Percentiles rank a stretch among this genome's conserved stretches.
These are phyloP conservation scores for Oxycera nigricornis DNA, from an alignment of 2,888 invertebrate genomes.

Conservation along the genomic window DNA sequence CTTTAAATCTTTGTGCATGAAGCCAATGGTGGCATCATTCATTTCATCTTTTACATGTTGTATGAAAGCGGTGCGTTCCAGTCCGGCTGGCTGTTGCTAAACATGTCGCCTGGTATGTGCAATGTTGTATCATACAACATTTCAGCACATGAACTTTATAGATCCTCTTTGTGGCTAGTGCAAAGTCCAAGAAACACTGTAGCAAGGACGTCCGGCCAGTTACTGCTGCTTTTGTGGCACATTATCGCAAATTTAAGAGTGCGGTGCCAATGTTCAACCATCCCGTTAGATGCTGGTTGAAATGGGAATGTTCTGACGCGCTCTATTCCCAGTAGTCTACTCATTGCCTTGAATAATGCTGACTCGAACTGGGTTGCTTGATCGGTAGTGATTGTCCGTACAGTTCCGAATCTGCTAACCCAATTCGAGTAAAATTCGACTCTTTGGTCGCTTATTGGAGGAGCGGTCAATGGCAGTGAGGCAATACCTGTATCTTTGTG, in stretches of 20 bases:
- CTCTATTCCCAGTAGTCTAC: not conserved
- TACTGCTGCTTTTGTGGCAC: not conserved
- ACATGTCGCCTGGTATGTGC: too few species aligned
- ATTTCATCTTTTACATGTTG: too few species aligned
- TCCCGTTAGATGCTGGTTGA: not conserved
- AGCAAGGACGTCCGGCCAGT: not conserved
- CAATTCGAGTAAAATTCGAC: not conserved
- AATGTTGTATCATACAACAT: too few species aligned
- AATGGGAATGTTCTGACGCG: not conserved
- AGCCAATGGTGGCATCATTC: too few species aligned
- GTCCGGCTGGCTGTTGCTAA: too few species aligned
- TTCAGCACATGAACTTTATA: too few species aligned
- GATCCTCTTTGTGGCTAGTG: too few species aligned
- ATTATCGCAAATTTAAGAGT: not conserved
- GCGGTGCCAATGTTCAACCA: not conserved
- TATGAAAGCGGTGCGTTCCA: too few species aligned
- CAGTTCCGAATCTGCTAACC: not conserved
- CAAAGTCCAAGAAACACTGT: not conserved
- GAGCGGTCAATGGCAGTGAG: too few species aligned
- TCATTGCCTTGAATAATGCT: not conserved
- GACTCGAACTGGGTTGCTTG: not conserved
- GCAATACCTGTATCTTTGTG: too few species aligned
- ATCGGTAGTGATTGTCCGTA: not conserved
- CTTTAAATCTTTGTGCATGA: too few species aligned
- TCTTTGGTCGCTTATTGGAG: too few species aligned